A percentile compares a stretch with the other conserved stretches of the same genome.
These are phyloP conservation scores for Antigone vipio DNA, from an alignment of 2,113 vertebrate species.

Conservation along the genomic window DNA sequence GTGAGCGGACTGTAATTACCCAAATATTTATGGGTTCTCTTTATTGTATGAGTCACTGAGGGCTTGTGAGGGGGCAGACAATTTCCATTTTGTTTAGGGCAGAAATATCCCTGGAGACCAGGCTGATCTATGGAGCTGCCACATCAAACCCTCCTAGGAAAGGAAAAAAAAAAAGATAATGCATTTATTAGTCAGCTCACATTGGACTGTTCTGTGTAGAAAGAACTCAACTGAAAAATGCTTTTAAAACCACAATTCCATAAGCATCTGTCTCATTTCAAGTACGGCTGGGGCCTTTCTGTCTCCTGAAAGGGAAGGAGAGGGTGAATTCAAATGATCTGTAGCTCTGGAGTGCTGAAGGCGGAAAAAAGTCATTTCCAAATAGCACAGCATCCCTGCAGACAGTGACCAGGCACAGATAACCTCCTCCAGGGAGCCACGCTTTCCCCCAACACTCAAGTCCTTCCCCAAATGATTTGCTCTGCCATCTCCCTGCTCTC, in stretches of 20 bases:
- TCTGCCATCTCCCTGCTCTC: not conserved
- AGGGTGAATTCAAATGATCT: slow-evolving; percentile 63
- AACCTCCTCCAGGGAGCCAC: not conserved
- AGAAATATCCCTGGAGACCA: slow-evolving; percentile 49
- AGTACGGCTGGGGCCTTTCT: slow-evolving; percentile 54
- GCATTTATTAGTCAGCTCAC: slow-evolving; percentile 70
- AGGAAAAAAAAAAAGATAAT: slow-evolving; percentile 32
- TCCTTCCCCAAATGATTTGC: not conserved
- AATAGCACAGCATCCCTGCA: slow-evolving; percentile 12
- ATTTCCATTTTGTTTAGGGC: slow-evolving; percentile 68
- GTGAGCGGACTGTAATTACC: slow-evolving; percentile 56
- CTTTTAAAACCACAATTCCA: slow-evolving; percentile 62
- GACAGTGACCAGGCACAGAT: slow-evolving; percentile 11
- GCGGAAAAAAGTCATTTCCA: slow-evolving; percentile 23
- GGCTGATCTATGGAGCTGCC: slow-evolving; percentile 64
- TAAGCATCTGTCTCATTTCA: slow-evolving; percentile 69
- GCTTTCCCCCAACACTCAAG: not conserved
- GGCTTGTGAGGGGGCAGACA: slow-evolving; percentile 62
- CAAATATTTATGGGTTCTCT: slow-evolving; percentile 63
- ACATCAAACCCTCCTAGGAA: slow-evolving; percentile 58
- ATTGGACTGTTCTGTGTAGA: slow-evolving; percentile 48
- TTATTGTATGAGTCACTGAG: slow-evolving; percentile 62
- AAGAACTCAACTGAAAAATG: slow-evolving; percentile 68
- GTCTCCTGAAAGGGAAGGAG: slow-evolving; percentile 53
- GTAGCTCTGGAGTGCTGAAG: slow-evolving; percentile 40